phyloP scores from a whole-genome alignment of 2,888 invertebrate genomes.

The Sminthurides aquaticus region DNA sequence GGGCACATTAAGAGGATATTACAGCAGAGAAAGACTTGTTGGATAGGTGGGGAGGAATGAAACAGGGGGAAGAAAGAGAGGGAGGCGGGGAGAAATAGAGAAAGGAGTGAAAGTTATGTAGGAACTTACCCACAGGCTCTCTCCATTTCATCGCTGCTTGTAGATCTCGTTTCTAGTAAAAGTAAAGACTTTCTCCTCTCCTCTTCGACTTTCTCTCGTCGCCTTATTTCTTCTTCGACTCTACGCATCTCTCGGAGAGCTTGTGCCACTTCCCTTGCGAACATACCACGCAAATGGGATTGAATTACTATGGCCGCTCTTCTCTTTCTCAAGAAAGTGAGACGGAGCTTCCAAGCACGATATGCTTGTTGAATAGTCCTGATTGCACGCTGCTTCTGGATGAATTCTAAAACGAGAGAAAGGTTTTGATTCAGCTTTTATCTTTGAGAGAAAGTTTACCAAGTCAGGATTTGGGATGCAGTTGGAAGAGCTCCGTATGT shows the following conservation, averaged over 20 bases:
- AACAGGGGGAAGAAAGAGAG: no score
- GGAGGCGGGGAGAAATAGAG: no score
- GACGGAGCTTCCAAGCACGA: slow-evolving; percentile 74
- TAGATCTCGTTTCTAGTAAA: slow-evolving; percentile 15
- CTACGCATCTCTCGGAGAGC: slow-evolving; percentile 78
- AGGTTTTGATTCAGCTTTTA: no score
- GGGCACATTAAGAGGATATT: no score
- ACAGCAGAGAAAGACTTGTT: no score
- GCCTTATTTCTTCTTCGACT: slow-evolving; percentile 77
- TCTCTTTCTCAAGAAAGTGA: slow-evolving; percentile 70
- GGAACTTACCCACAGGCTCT: slow-evolving; percentile 21
- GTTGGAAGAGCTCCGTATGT: no score
- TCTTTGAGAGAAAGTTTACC: no score
- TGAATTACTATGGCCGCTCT: slow-evolving; percentile 79
- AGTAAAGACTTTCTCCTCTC: slow-evolving; percentile 53
- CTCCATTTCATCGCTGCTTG: slow-evolving; percentile 20
- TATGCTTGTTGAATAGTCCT: slow-evolving; percentile 74
- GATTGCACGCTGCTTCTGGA: slow-evolving; percentile 59
- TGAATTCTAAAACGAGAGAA: slow-evolving; percentile 51
- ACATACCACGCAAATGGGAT: slow-evolving; percentile 76
- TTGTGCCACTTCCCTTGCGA: slow-evolving; percentile 76
- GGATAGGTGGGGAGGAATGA: no score
- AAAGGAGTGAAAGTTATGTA: slow-evolving; percentile 7
- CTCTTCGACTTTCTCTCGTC: slow-evolving; percentile 65
- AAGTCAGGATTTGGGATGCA: no score